These are phyloP conservation scores for Molanna angustata DNA, from an alignment of 2,888 invertebrate genomes.

Conservation along the genomic window DNA sequence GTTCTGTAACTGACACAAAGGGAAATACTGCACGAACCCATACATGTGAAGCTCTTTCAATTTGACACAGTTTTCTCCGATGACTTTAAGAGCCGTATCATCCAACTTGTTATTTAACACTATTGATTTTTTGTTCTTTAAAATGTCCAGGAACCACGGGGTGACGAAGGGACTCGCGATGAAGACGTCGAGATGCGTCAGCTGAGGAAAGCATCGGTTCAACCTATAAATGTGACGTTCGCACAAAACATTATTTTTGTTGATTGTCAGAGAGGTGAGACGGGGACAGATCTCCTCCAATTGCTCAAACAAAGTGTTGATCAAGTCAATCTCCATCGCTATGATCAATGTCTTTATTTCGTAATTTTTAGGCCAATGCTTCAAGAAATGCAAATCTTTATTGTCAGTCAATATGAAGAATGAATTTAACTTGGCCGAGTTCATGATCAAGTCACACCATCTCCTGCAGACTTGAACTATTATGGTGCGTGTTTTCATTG, in stretches of 20 bases:
- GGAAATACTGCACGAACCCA: constrained; percentile 36
- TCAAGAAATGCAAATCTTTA: constrained; percentile 19
- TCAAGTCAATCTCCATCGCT: constrained; percentile 17
- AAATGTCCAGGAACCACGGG: constrained; percentile 20
- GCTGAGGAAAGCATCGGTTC: constrained; percentile 19
- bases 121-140: constrained; percentile 20
- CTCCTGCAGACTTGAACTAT: constrained; percentile 16
- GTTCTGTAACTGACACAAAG: constrained; percentile 32
- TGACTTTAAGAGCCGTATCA: constrained; percentile 14
- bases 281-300: constrained; percentile 14
- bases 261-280: constrained; percentile 19
- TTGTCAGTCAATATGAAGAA: constrained; percentile 12
- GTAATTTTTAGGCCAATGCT: constrained; percentile 6
- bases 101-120: constrained; percentile 28
- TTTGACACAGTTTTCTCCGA: constrained; percentile 16
- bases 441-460: constrained; percentile 17
- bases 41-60: constrained; percentile 37
- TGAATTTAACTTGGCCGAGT: constrained; percentile 11
- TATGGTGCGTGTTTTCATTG: constrained; percentile 12
- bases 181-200: constrained; percentile 22
- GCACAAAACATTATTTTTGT: constrained; percentile 19
- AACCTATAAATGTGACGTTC: constrained; percentile 22
- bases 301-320: constrained; percentile 21
- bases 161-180: constrained; percentile 19
- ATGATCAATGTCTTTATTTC: constrained; percentile 17